Base-by-base conservation (phyloP, 2,797 vertebrate genomes). In the Spondyliosoma cantharus region DNA sequence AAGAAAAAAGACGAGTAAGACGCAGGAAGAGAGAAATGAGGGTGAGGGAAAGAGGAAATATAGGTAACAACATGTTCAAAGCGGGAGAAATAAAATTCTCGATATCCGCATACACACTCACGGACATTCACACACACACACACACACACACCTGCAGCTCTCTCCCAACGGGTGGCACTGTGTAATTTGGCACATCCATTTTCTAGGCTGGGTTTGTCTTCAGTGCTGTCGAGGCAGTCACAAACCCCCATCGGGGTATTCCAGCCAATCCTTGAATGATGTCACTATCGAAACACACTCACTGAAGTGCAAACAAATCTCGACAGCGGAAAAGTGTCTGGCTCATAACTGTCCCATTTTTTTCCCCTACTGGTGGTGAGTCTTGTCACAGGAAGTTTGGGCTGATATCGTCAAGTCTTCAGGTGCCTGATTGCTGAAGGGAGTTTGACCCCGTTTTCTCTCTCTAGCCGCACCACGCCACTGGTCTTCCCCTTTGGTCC, bases 101-200 rank as follows among this genome's bases (percentile, higher is more conserved):
- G 67, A 66, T 63, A 76, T 59, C 71, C 71, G 60, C 76, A 3
- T 5, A 29, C 76, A 76, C 82, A 67, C 76, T 61, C 76, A 60
- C 7, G 3, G 3, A 29, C 29, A 27, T 5, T 3, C 32, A 2
- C 78, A 69, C 62, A 73, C 73, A 81, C 80, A 84, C 82, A 74
- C 57, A 73, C 74, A 64, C 84, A 76, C 85, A 91, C 87, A 89
- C 80, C 79, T 83, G 80, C 76, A 80, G 74, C 74, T 78, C 84
- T 81, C 60, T 92, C 92, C 91, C 92, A 91, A 77, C 62, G 89
- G 92, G 90, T 81, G 89, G 84, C 85, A 88, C 72, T 84, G 78
- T 93, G 90, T 92, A 91, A 93, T 93, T 92, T 93, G 93, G 90
- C 91, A 92, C 90, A 92, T 93, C 89, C 84, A 92, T 92, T 92